These are phyloP conservation scores for Ariolimax columbianus DNA, from an alignment of 2,888 invertebrate genomes.

Conservation along the genomic window DNA sequence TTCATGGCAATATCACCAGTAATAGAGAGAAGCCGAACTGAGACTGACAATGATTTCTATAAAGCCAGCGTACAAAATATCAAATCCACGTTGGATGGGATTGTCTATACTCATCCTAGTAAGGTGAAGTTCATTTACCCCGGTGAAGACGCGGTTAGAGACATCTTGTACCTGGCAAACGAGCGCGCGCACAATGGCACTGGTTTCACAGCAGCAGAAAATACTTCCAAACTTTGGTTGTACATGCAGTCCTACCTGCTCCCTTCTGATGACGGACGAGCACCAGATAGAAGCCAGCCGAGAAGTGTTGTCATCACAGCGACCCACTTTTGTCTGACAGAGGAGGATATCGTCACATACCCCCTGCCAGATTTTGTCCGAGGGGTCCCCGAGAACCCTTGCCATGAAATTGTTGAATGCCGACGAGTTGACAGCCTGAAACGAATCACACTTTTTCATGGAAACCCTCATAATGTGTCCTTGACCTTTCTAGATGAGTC, in stretches of 20 bases:
- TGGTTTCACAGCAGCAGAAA: background rate
- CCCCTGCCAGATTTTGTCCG: constrained; percentile 76
- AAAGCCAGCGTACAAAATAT: constrained; percentile 65
- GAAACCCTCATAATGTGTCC: constrained; percentile 64
- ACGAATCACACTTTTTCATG: constrained; percentile 62
- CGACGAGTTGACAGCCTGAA: constrained; percentile 71
- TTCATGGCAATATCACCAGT: constrained; percentile 69
- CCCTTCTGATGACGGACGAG: constrained; percentile 48
- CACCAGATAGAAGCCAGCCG: constrained; percentile 58
- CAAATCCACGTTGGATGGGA: constrained; percentile 69
- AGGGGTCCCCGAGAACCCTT: constrained; percentile 72
- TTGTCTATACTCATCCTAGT: constrained; percentile 73
- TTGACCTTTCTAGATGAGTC: constrained; percentile 74
- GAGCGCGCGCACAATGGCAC: constrained; percentile 57
- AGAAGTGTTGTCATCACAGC: constrained; percentile 73
- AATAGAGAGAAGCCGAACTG: constrained; percentile 65
- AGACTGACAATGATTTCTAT: constrained; percentile 75
- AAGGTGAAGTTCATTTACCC: constrained; percentile 70
- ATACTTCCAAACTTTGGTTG: constrained; percentile 57
- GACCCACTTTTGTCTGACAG: constrained; percentile 69
- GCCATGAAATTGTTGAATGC: constrained; percentile 68
- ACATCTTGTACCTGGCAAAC: constrained; percentile 72
- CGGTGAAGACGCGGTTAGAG: constrained; percentile 74
- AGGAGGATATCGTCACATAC: constrained; percentile 76
- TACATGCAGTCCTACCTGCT: constrained; percentile 66